Evolutionary conservation across 2,888 invertebrate genomes (phyloP).

Genomic region (Cheilosia soror): DNA sequence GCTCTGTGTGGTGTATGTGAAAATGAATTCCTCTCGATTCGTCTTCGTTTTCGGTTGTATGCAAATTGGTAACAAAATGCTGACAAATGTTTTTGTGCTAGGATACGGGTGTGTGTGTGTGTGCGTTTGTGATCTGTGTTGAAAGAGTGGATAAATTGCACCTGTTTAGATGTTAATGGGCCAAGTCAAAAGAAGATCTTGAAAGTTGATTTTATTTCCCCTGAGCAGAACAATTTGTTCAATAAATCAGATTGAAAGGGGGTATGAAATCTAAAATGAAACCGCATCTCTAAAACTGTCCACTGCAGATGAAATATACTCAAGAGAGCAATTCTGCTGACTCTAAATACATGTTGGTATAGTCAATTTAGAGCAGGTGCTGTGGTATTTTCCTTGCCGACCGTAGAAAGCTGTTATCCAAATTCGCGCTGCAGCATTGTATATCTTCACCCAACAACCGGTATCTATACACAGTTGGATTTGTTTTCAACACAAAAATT

Average conservation of each 20-base stretch:
- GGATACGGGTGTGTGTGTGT: constrained; percentile 23
- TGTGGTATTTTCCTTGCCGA: constrained; percentile 11
- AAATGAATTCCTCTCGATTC: constrained; percentile 36
- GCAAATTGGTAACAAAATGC: constrained; percentile 71
- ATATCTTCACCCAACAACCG: neutral
- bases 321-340: neutral
- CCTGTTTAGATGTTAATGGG: constrained; percentile 61
- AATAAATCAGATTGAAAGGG: constrained; percentile 41
- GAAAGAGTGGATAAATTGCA: constrained; percentile 48
- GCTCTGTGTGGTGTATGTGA: constrained; percentile 14
- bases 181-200: constrained; percentile 27
- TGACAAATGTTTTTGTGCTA: constrained; percentile 54
- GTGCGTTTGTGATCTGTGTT: constrained; percentile 23
- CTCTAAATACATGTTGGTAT: neutral
- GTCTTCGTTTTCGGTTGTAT: constrained; percentile 53
- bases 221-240: constrained; percentile 22
- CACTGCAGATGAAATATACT: neutral
- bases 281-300: neutral
- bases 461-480: neutral
- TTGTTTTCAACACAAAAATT: constrained; percentile 1
- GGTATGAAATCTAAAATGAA: neutral
- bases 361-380: neutral
- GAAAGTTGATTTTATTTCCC: neutral
- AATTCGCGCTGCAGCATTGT: neutral
- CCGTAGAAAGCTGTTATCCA: neutral